Conservation (phyloP, 2,113 vertebrate species). For the Oenanthe oenanthe region DNA sequence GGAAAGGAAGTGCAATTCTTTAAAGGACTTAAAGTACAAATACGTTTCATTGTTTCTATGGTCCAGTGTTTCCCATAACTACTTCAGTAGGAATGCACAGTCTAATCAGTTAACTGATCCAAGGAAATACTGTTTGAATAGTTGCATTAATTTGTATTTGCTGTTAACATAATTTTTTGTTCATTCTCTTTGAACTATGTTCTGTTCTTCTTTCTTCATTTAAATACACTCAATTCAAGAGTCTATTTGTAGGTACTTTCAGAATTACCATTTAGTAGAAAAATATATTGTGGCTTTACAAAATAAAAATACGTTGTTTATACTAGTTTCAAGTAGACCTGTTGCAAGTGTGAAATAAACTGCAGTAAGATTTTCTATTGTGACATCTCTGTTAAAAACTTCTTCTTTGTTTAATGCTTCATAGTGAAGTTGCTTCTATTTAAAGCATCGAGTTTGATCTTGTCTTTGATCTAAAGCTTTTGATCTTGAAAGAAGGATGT, state of each 20-base stretch:
- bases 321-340: conserved; percentile 14
- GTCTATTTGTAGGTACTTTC: neutral
- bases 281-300: conserved; percentile 32
- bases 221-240: neutral
- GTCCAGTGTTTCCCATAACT: neutral
- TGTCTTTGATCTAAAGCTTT: conserved; percentile 82
- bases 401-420: conserved; percentile 59
- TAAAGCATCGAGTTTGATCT: conserved; percentile 76
- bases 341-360: conserved; percentile 38
- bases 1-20: neutral
- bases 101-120: neutral
- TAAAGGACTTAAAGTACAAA: neutral
- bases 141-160: neutral
- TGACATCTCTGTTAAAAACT: conserved; percentile 21
- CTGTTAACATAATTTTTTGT: neutral
- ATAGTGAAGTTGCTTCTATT: conserved; percentile 73
- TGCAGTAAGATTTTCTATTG: conserved; percentile 61
- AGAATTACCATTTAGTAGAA: neutral
- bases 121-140: neutral
- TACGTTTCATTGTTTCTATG: neutral
- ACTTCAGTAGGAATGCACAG: neutral
- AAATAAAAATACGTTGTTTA: neutral
- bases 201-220: neutral
- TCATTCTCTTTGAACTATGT: neutral
- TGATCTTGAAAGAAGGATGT: conserved; percentile 80